phyloP scores from a whole-genome alignment of 1,140 invertebrate genomes.

The Limonius californicus region DNA sequence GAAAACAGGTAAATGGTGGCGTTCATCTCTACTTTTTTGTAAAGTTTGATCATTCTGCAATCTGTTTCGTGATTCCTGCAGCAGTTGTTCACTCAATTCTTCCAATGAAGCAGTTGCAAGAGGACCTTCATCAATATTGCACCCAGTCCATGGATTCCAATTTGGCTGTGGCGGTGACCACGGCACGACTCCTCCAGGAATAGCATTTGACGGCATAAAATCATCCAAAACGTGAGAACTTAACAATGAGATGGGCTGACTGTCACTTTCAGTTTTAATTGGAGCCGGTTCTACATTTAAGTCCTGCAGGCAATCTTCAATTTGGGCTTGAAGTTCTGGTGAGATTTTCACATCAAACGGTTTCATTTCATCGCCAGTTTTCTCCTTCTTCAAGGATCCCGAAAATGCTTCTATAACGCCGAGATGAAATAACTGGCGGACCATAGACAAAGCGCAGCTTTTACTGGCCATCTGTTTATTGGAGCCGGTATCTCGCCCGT shows the following conservation, averaged over 20 bases:
- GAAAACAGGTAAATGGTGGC: conserved; percentile 74
- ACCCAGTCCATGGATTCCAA: conserved; percentile 94
- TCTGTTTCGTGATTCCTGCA: conserved; percentile 58
- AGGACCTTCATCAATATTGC: conserved; percentile 88
- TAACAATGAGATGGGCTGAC: conserved; percentile 53
- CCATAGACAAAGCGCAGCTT: conserved; percentile 91
- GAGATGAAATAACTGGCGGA: conserved; percentile 92
- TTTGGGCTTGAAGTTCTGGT: conserved; percentile 60
- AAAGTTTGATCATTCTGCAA: conserved; percentile 59
- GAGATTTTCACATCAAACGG: conserved; percentile 76
- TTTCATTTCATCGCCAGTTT: conserved; percentile 64
- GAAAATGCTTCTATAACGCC: conserved; percentile 86
- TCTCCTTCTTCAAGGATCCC: conserved; percentile 62
- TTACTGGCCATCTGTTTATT: conserved; percentile 97
- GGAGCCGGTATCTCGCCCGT: conserved; percentile 86
- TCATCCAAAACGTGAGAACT: conserved; percentile 60
- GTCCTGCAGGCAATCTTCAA: conserved; percentile 61
- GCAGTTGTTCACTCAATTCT: conserved; percentile 74
- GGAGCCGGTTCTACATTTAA: conserved; percentile 57
- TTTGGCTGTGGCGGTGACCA: conserved; percentile 94
- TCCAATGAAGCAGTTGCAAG: conserved; percentile 76
- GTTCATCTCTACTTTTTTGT: conserved; percentile 63
- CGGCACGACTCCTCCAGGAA: conserved; percentile 73
- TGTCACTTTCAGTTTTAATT: conserved; percentile 16
- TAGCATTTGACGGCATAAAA: conserved; percentile 56